Evolutionary conservation across 2,888 invertebrate genomes (phyloP).

Genomic region (Caenorhabditis sp.): DNA sequence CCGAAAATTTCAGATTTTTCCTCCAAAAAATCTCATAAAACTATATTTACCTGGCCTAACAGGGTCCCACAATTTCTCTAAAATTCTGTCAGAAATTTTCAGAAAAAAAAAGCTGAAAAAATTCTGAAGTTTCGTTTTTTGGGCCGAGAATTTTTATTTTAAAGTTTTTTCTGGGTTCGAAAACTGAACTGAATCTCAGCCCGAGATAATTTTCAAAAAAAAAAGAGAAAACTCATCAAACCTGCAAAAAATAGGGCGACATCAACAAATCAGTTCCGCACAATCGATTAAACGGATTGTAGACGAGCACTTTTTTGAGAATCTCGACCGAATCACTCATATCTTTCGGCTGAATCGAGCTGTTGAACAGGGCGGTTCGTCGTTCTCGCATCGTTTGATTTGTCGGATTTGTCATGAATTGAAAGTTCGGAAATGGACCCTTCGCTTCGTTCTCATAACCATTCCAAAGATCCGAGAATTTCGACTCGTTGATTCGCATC

Average conservation of each 20-base stretch:
- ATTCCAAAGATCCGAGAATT: constrained; percentile 13
- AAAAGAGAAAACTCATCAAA: too few relatives aligned
- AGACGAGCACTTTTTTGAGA: constrained; percentile 41
- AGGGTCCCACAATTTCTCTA: too few relatives aligned
- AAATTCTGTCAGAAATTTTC: too few relatives aligned
- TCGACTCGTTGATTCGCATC: constrained; percentile 13
- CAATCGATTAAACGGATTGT: constrained; percentile 41
- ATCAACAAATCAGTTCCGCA: constrained; percentile 38
- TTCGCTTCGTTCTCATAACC: constrained; percentile 6
- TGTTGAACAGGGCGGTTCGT: constrained; percentile 16
- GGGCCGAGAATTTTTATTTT: too few relatives aligned
- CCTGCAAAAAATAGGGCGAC: constrained; percentile 34
- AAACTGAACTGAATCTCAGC: too few relatives aligned
- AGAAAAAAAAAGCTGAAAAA: too few relatives aligned
- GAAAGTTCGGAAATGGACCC: constrained; percentile 2
- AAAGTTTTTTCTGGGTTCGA: too few relatives aligned
- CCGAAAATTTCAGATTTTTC: too few relatives aligned
- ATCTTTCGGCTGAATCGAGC: constrained; percentile 12
- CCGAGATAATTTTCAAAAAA: too few relatives aligned
- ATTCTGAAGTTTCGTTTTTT: too few relatives aligned
- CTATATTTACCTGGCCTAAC: too few relatives aligned
- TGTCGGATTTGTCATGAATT: neutral
- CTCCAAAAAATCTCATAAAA: too few relatives aligned
- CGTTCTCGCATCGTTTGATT: constrained; percentile 4
- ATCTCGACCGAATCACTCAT: constrained; percentile 25